Evolutionary conservation across 1,140 invertebrate species (phyloP).

Genomic region (Formica exsecta): DNA sequence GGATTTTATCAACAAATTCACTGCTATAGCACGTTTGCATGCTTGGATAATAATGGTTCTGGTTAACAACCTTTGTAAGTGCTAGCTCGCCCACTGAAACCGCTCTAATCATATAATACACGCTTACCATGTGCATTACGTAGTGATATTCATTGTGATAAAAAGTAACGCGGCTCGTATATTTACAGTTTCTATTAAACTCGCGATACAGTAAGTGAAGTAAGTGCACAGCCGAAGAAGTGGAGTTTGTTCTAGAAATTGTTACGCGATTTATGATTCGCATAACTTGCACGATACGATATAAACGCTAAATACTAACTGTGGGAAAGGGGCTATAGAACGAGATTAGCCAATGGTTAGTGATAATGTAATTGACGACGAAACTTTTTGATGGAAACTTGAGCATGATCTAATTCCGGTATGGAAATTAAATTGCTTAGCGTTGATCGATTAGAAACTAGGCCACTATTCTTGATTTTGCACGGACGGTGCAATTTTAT

Average conservation of each 20-base stretch:
- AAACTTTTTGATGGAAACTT: background rate
- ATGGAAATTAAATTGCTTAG: conserved; percentile 3
- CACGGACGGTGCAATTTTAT: background rate
- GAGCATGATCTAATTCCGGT: background rate
- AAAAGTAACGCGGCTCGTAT: conserved; percentile 51
- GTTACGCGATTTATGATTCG: conserved; percentile 49
- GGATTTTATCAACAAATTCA: conserved; percentile 61
- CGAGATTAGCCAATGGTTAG: background rate
- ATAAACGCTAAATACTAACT: conserved; percentile 20
- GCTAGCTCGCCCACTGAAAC: conserved; percentile 22
- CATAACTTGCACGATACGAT: conserved; percentile 14
- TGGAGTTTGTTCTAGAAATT: conserved; percentile 61
- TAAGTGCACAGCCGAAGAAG: conserved; percentile 52
- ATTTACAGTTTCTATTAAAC: conserved; percentile 63
- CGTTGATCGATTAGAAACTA: conserved; percentile 10
- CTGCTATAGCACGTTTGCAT: conserved; percentile 36
- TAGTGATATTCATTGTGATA: conserved; percentile 63
- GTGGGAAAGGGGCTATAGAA: background rate
- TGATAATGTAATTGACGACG: background rate
- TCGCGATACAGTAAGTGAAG: conserved; percentile 33
- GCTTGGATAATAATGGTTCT: conserved; percentile 41
- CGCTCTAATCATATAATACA: conserved; percentile 61
- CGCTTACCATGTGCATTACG: conserved; percentile 52
- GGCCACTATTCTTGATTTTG: background rate
- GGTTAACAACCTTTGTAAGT: conserved; percentile 61